Conservation (phyloP, 2,797 vertebrate species). For the Acanthurus leucopareius region DNA sequence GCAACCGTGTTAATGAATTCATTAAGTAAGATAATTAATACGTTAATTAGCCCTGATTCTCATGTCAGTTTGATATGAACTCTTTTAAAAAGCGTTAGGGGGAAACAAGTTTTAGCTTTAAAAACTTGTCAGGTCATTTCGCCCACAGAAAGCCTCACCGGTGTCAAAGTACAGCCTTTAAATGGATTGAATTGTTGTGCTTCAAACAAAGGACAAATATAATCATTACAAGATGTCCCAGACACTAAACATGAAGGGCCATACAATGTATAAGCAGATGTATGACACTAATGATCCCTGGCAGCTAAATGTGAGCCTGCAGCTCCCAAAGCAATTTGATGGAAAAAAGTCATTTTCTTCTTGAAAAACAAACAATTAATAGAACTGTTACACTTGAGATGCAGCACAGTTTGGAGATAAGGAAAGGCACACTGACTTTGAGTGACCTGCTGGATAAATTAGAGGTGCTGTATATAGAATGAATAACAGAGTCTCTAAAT, state of each 20-base stretch:
- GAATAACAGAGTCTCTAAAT: conserved; percentile 48
- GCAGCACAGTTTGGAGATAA: conserved; percentile 15
- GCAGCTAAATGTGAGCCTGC: background rate
- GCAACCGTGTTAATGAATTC: conserved; percentile 23
- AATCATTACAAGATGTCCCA: background rate
- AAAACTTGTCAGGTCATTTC: too few species aligned
- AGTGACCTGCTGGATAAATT: conserved; percentile 40
- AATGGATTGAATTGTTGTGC: background rate
- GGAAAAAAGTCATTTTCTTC: background rate
- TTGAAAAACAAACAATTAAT: background rate
- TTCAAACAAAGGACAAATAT: background rate
- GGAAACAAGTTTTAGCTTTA: background rate
- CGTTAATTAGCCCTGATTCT: conserved; percentile 26
- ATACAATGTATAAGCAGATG: conserved; percentile 1
- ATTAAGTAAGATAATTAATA: conserved; percentile 51
- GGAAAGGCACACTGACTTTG: conserved; percentile 23
- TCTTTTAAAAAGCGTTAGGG: conserved; percentile 12
- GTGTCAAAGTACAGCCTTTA: background rate
- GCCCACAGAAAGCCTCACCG: too few species aligned
- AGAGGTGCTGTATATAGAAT: conserved; percentile 5
- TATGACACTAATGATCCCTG: conserved; percentile 6
- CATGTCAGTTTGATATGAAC: conserved; percentile 3
- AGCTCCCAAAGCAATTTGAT: background rate
- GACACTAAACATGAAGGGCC: background rate
- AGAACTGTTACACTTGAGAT: conserved; percentile 19